Conservation (phyloP, 2,113 vertebrate species). For the Paramormyrops kingsleyae region DNA sequence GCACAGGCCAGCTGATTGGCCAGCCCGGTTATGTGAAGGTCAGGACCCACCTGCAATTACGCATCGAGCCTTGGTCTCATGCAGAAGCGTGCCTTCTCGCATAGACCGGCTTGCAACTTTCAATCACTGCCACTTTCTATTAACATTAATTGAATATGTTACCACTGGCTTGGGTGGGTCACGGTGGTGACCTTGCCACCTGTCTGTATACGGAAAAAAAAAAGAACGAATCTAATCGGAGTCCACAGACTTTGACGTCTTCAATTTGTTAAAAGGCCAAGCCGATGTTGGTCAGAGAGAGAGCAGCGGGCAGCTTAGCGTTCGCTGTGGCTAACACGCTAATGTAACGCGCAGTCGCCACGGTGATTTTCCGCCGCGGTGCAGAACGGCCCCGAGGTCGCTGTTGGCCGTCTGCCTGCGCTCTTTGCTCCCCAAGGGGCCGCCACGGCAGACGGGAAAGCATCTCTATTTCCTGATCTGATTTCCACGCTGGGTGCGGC, state of each 20-base stretch:
- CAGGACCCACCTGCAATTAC: neutral
- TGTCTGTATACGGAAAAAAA: neutral
- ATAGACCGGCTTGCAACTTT: neutral
- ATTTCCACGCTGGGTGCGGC: conserved; percentile 68
- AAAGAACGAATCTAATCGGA: neutral
- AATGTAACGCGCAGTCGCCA: neutral
- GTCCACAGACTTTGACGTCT: neutral
- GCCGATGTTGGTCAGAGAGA: neutral
- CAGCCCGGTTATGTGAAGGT: neutral
- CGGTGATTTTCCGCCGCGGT: neutral
- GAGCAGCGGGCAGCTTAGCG: neutral
- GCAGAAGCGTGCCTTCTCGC: neutral
- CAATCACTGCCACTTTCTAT: neutral
- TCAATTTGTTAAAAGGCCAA: neutral
- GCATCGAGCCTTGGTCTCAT: neutral
- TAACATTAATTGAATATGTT: neutral
- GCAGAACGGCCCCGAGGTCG: conserved; percentile 30
- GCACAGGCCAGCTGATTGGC: neutral
- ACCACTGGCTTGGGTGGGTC: neutral
- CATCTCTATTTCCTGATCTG: conserved; percentile 77
- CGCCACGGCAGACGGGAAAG: conserved; percentile 69
- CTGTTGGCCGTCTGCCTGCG: conserved; percentile 50
- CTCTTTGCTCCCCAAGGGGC: conserved; percentile 69
- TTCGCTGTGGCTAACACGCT: neutral
- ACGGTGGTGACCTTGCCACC: neutral